These are phyloP conservation scores for Pantelozetes paolii DNA, from an alignment of 2,888 invertebrate genomes.

Conservation along the genomic window DNA sequence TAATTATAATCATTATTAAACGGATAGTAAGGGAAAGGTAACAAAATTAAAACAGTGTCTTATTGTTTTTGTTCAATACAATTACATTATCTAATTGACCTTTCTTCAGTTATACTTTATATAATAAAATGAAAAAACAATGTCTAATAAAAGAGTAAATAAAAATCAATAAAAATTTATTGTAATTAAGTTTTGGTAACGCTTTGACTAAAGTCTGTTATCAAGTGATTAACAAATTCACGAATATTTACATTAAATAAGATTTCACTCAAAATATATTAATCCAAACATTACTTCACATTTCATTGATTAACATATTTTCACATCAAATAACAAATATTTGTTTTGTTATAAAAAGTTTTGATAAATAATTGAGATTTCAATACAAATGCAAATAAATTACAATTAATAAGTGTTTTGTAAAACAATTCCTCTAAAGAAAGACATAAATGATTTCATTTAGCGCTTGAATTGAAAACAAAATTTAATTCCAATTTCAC, in stretches of 20 bases:
- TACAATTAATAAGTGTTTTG: not conserved
- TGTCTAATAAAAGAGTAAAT: no score
- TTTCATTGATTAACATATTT: not conserved
- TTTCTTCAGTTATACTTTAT: no score
- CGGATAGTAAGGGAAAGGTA: not conserved
- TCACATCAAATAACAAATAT: not conserved
- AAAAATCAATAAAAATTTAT: no score
- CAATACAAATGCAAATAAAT: no score
- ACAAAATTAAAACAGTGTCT: not conserved
- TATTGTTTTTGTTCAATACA: not conserved
- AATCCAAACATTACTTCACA: not conserved
- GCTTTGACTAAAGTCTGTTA: no score
- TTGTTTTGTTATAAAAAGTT: not conserved
- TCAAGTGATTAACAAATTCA: no score
- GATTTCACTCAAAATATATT: no score
- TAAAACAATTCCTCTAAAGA: not conserved
- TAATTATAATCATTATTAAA: not conserved
- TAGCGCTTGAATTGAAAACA: not conserved
- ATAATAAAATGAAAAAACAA: no score
- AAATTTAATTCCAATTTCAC: not conserved
- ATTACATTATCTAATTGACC: no score
- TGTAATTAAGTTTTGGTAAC: no score
- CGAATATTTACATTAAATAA: no score
- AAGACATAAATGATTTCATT: not conserved
- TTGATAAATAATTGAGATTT: not conserved